Evolutionary conservation across 2,797 vertebrate genomes (phyloP), one percentile per base, ranked within the genome.

Genomic region (Myotis planiceps): DNA sequence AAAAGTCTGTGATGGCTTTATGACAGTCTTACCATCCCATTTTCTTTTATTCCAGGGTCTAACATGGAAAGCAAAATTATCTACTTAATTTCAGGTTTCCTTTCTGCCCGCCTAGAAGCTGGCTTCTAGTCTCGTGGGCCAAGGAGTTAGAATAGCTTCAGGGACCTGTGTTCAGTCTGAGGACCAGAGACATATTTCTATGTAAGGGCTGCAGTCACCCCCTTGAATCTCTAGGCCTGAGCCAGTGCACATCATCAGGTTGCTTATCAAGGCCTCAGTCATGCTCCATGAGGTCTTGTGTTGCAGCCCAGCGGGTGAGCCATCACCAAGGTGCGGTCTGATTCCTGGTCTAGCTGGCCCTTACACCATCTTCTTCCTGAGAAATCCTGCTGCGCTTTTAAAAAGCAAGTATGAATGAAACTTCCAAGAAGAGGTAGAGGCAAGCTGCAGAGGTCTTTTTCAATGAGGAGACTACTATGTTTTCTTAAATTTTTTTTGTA

Each of bases 41-140:
- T 86, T 96, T 95, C 79, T 94, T 96, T 94, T 42, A 87, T 72
- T 89, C 80, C 58, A 86, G 79, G 60, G 79, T 71, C 84, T 96
- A 71, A 93, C 0, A 0, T 29, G 72, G 63, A 68, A 88, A 94
- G 55, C 39, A 63, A 84, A 83, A 94, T 32, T 19, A 65, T 47
- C 81, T 80, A 60, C 92, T 91, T 87, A n/a, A 85, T 84, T 68
- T 91, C 60, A 60, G 37, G 37, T 88, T 71, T 93, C 47, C 53
- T 81, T 89, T 90, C 39, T 39, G 42, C n/a, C 34, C 49, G 4
- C 78, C 69, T 83, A 65, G 91, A 92, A 80, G 76, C 66, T 65
- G 88, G n/a, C 51, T 45, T 83, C 53, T n/a, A 37, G 49, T 51
- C 32, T 66, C 18, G 19, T 25, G 86, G 63, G 53, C 14, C 18